These are phyloP conservation scores for Palythoa caribaeorum DNA, from an alignment of 92 coral and sea anemone species.

Conservation along the genomic window DNA sequence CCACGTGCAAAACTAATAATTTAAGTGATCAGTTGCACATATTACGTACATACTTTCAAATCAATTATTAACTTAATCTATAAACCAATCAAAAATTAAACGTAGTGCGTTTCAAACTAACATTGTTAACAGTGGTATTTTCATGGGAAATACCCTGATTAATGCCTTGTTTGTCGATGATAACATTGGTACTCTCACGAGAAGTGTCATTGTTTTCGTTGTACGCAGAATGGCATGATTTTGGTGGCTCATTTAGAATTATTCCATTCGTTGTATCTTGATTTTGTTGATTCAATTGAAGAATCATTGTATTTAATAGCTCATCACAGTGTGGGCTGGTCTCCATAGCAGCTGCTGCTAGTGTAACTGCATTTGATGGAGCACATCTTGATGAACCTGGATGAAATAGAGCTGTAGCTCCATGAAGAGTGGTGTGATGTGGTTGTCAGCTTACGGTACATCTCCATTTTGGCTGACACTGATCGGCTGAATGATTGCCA, in stretches of 20 bases:
- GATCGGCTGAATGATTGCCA: conserved; percentile 36
- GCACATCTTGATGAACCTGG: conserved; percentile 29
- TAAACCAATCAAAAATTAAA: too few relatives aligned
- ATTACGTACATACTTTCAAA: too few relatives aligned
- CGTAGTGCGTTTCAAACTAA: too few relatives aligned
- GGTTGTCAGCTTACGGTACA: conserved; percentile 53
- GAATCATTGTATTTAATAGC: conserved; percentile 29
- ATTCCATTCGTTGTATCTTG: conserved; percentile 38
- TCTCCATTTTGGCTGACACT: conserved; percentile 50
- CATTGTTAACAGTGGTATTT: not conserved
- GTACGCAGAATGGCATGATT: conserved; percentile 54
- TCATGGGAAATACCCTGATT: not conserved
- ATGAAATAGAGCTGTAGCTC: conserved; percentile 34
- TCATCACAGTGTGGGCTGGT: conserved; percentile 26
- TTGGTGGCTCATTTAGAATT: conserved; percentile 52
- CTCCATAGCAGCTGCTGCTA: conserved; percentile 49
- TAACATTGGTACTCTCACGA: conserved; percentile 2
- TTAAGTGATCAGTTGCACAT: too few relatives aligned
- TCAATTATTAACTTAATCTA: too few relatives aligned
- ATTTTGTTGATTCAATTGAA: not conserved
- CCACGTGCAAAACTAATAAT: too few relatives aligned
- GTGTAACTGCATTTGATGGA: conserved; percentile 19
- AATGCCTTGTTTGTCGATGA: conserved; percentile 5
- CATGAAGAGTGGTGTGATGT: conserved; percentile 59
- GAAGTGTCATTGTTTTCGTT: conserved; percentile 12